Percentiles rank a stretch among this genome's conserved stretches.
These are phyloP conservation scores for Sipha maydis DNA, from an alignment of 2,888 invertebrate genomes.

Conservation along the genomic window DNA sequence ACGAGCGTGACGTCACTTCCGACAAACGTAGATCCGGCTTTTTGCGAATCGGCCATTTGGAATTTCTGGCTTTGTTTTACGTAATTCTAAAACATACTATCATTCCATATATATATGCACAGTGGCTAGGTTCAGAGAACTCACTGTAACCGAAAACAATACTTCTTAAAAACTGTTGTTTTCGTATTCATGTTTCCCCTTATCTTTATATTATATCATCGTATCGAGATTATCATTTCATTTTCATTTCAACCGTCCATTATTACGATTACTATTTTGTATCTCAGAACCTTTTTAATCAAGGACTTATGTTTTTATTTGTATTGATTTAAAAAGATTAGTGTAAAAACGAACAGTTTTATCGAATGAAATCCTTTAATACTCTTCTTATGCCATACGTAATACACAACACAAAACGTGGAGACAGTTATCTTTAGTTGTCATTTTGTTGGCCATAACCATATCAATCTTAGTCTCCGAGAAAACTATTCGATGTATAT, in stretches of 20 bases:
- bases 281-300: not conserved
- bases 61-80: conserved; percentile 41
- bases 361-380: conserved; percentile 21
- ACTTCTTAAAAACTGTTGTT: not conserved
- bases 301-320: not conserved
- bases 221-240: not conserved
- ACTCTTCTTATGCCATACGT: not conserved
- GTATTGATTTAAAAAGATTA: not conserved
- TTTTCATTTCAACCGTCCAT: not conserved
- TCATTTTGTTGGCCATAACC: not conserved
- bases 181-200: not conserved
- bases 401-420: not conserved
- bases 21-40: conserved; percentile 52
- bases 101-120: not conserved
- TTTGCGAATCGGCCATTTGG: conserved; percentile 37
- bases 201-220: too few species aligned
- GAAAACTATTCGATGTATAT: not conserved
- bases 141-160: not conserved
- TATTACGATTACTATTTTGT: not conserved
- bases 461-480: conserved; percentile 24
- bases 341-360: not conserved
- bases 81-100: conserved; percentile 4
- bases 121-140: conserved; percentile 1
- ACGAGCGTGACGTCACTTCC: conserved; percentile 50
- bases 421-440: not conserved